Evolutionary conservation across 2,113 vertebrate species (phyloP).

Genomic region (Ptilorrhoa leucosticta): DNA sequence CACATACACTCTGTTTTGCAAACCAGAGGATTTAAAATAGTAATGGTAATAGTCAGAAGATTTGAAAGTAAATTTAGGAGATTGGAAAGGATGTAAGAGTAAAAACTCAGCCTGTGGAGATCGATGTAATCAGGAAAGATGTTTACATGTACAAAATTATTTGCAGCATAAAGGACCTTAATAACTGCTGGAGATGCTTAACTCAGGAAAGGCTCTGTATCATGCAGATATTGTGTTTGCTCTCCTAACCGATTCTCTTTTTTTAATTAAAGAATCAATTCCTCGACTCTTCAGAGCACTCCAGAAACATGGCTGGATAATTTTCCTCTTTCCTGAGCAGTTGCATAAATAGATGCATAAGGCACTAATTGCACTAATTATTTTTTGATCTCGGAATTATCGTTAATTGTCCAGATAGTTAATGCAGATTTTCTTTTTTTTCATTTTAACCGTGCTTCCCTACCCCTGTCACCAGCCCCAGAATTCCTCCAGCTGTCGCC

Average conservation of each 20-base stretch:
- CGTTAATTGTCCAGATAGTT: neutral
- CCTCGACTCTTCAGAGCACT: neutral
- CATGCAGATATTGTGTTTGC: neutral
- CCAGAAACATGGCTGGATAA: neutral
- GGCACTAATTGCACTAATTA: conserved; percentile 16
- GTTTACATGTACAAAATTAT: neutral
- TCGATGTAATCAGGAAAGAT: neutral
- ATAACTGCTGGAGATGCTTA: neutral
- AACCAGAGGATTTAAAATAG: conserved; percentile 9
- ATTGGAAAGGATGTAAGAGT: neutral
- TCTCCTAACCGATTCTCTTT: neutral
- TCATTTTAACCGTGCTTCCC: neutral
- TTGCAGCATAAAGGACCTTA: neutral
- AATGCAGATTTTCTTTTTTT: neutral
- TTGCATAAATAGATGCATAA: conserved; percentile 14
- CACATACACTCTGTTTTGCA: neutral
- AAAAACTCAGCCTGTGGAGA: neutral
- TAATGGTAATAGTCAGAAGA: neutral
- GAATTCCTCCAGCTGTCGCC: neutral
- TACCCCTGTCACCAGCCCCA: neutral
- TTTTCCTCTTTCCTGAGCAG: conserved; percentile 43
- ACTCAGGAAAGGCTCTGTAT: neutral
- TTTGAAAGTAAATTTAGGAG: neutral
- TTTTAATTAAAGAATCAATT: neutral
- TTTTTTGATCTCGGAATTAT: neutral